Evolutionary conservation across 2,888 invertebrate genomes (phyloP), one percentile per base, ranked within the genome.

Genomic region (Drosophila buzzatii): DNA sequence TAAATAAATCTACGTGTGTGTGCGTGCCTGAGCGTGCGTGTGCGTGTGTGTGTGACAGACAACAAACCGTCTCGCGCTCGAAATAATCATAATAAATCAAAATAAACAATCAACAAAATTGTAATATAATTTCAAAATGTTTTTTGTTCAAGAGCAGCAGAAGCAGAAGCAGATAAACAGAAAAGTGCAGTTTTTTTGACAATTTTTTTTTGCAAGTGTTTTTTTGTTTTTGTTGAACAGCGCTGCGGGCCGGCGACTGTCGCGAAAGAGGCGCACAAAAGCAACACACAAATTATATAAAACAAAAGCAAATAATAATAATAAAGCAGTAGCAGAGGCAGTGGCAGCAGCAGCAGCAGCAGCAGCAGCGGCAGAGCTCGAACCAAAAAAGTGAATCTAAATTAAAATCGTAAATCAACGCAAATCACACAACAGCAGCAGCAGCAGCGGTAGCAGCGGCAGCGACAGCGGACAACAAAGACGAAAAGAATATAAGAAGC

Each of bases 321-420:
- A 7, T 39, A 6, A 39, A 16, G 16, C 41, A 39, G 7, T 16
- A 61, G 16, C 42, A 52, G 18, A 18, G 27, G 39, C 23, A 14
- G 45, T 4, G 7, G 16, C 20, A 35, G n/a, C 23, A 42, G 41
- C 18, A 59, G 9, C 14, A 47, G 10, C 27, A 16, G 53, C 37
- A 49, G 23, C 41, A 42, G 35, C 20, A n/a, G 35, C 35, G 27
- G 31, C 27, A n/a, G 39, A 52, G 55, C 45, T 60, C 55, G 45
- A 31, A 42, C 51, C 37, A 62, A 73, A 73, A 73, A 59, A 72
- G 39, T 35, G 51, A 76, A 79, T 61, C 68, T 66, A 76, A 79
- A 73, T 77, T 77, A 72, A 79, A 74, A 77, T 79, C 72, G 67
- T 74, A 80, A 85, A 77, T 77, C 60, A 79, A 73, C 49, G 66